phyloP scores from a whole-genome alignment of 2,113 vertebrate species.

The Sylvilagus bachmani region DNA sequence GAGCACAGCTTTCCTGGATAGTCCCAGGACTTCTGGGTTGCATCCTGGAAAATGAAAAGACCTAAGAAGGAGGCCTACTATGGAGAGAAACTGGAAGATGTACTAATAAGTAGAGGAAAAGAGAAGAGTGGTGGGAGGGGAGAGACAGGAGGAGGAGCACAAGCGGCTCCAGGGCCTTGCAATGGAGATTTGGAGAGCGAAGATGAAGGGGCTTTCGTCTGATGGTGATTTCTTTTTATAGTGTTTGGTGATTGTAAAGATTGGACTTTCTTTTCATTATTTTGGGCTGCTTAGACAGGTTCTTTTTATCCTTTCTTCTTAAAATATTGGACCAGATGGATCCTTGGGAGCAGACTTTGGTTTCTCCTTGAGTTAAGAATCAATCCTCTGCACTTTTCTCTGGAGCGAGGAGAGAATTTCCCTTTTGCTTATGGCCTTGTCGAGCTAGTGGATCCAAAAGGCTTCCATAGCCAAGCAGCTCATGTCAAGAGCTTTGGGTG shows the following conservation, averaged over 20 bases:
- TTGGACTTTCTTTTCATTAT: not conserved
- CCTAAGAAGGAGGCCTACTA: not conserved
- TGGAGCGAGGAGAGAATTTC: no score
- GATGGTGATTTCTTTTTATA: not conserved
- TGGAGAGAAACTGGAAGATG: not conserved
- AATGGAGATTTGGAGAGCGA: not conserved
- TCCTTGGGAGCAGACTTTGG: not conserved
- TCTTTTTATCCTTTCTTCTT: not conserved
- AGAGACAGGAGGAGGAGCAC: not conserved
- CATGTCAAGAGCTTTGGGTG: no score
- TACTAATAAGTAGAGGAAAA: not conserved
- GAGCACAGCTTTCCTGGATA: not conserved
- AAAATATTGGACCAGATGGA: not conserved
- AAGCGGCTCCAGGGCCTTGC: not conserved
- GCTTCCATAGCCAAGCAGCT: no score
- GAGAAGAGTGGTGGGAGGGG: not conserved
- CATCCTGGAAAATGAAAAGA: not conserved
- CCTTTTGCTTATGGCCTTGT: no score
- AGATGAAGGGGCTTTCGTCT: not conserved
- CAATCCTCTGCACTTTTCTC: no score
- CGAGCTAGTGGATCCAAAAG: no score
- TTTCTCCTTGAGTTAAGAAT: not conserved
- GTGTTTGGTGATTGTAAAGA: not conserved
- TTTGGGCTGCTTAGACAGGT: not conserved
- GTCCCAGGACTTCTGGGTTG: not conserved